Conservation (phyloP, 1,140 invertebrate species). For the Probaryconus sp. region DNA sequence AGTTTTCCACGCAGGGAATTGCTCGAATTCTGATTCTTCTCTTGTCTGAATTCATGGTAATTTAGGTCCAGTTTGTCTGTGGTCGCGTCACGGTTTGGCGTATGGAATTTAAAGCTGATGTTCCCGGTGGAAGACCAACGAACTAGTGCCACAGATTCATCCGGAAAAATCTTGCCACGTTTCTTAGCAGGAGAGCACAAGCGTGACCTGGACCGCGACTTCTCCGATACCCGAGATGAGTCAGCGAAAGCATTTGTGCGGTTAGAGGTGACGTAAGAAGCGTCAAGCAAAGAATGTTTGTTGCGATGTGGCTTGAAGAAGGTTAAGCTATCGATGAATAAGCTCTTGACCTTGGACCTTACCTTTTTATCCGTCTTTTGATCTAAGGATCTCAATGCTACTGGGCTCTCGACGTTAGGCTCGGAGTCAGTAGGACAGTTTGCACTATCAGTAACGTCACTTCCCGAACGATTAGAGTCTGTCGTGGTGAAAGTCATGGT, state of each 20-base stretch:
- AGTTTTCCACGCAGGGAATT: slow-evolving; percentile 63
- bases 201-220: slow-evolving; percentile 22
- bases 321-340: slow-evolving; percentile 68
- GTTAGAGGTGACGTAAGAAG: slow-evolving; percentile 53
- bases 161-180: slow-evolving; percentile 36
- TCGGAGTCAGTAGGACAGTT: slow-evolving; percentile 13
- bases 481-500: slow-evolving; percentile 17
- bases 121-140: slow-evolving; percentile 21
- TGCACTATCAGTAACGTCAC: slow-evolving; percentile 25
- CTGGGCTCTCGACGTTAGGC: slow-evolving; percentile 41
- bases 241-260: slow-evolving; percentile 22
- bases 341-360: slow-evolving; percentile 73
- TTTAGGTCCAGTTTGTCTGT: slow-evolving; percentile 15
- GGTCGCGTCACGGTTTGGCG: background rate
- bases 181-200: slow-evolving; percentile 26
- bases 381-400: slow-evolving; percentile 57
- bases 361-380: slow-evolving; percentile 73
- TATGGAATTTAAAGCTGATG: slow-evolving; percentile 3
- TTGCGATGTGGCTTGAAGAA: slow-evolving; percentile 59
- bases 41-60: slow-evolving; percentile 54
- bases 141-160: slow-evolving; percentile 41
- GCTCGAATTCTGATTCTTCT: slow-evolving; percentile 69
- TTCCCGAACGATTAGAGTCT: slow-evolving; percentile 23
- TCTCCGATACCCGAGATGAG: slow-evolving; percentile 12
- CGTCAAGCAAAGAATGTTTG: slow-evolving; percentile 59